These are phyloP conservation scores for Ectemnius cavifrons DNA, from an alignment of 2,888 invertebrate species.

Conservation along the genomic window DNA sequence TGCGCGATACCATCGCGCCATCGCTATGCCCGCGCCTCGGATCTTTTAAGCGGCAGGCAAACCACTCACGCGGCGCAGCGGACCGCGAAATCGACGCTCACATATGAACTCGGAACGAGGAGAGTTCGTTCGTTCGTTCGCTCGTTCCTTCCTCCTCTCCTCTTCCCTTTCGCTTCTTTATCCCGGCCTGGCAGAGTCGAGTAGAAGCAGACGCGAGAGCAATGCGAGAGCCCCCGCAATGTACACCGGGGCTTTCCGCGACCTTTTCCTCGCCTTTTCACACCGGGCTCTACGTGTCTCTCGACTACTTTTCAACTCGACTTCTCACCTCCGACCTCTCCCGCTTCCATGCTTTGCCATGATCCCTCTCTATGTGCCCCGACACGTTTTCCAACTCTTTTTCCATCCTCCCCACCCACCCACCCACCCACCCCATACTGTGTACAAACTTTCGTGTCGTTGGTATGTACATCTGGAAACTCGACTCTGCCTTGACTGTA, in stretches of 20 bases:
- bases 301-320: conserved; percentile 31
- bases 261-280: conserved; percentile 49
- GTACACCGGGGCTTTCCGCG: conserved; percentile 47
- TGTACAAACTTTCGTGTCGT: no score
- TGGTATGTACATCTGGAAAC: no score
- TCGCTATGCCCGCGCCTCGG: conserved; percentile 66
- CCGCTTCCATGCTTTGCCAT: not conserved
- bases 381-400: no score
- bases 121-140: conserved; percentile 46
- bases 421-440: not conserved
- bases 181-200: conserved; percentile 37
- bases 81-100: conserved; percentile 78
- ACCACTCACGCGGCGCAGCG: conserved; percentile 77
- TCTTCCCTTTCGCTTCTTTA: conserved; percentile 53
- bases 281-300: conserved; percentile 21
- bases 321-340: conserved; percentile 21
- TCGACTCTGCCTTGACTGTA: no score
- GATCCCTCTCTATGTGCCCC: not conserved
- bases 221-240: conserved; percentile 13
- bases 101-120: conserved; percentile 74
- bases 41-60: conserved; percentile 69
- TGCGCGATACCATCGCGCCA: conserved; percentile 67
- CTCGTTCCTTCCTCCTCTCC: conserved; percentile 48
- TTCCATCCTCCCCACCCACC: not conserved
- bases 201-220: conserved; percentile 43